Base-by-base conservation (phyloP, 2,113 vertebrate species). In the Eurystomus gularis region DNA sequence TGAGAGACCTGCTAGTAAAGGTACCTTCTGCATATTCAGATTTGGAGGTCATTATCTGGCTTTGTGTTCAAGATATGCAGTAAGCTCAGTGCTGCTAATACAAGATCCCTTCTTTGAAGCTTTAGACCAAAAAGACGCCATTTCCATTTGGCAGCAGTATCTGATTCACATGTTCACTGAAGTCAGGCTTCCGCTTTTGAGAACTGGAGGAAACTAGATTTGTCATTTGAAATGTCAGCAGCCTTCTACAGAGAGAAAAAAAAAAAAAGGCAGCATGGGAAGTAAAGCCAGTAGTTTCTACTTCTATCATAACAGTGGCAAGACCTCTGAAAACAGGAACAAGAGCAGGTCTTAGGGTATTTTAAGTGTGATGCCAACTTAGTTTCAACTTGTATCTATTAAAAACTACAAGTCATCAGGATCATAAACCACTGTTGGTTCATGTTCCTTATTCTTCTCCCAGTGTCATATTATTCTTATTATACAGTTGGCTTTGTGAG, bases 181-280 rank as follows among this genome's bases (percentile, higher is more conserved):
- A 91, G 61, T 58, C 64, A 87, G 58, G 70, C 90, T 97, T 97
- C 96, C 94, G 94, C 92, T 97, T 96, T 96, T 78, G 44, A 88
- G 72, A 96, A 64, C 89, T 82, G 77, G 84, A 96, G 44, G 68
- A 90, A 94, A 90, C 79, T 44, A 72, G 88, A 96, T 94, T 92
- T 94, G 62, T 91, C 71, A 93, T 91, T 89, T 80, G 71, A 94
- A 93, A 92, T 82, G 88, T 92, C 96, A 96, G 75, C 82, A 93
- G 88, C 57, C 57, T 93, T 90, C 88, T 78, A 62, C 8, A 14
- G 18, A 62, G 64, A 3, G 37, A 72, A 72, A 19, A 91, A 73
- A 61, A n/a, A 54, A 65, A 8, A 25, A 31, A 65, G 5, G n/a
- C 42, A 18, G 17, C 52, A 94, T 17, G 7, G 26, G 54, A 81